Base-by-base conservation (phyloP, 2,888 invertebrate genomes). In the Agrochola lota region DNA sequence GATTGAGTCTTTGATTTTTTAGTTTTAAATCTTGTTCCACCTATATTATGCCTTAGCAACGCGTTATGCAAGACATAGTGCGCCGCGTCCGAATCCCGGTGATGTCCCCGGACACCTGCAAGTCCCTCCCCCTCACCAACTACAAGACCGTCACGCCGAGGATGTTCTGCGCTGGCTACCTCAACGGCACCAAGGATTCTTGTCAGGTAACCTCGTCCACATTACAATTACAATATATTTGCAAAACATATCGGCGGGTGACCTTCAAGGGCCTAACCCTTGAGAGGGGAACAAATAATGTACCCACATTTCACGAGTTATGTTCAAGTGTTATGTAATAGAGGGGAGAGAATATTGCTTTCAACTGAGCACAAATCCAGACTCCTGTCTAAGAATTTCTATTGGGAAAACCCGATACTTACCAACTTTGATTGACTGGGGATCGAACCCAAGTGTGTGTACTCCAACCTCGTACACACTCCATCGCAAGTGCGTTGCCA, bases 151-250 rank as follows among this genome's bases (percentile, higher is more conserved):
- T 96, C 59, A 95, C 95, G 0, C 85, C 92, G 0, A 92, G 96
- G 62, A 96, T 96, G 96, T 96, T 96, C 88, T 96, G 96, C 72
- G 96, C 95, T 0, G 96, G 96, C 0, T 89, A 85, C 30, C 8
- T 88, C 3, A 91, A 92, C 0, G 96, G 96, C 0, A 90, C 91
- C 2, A 95, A 93, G 80, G 96, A 96, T 76, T 93, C 96, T 60
- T 96, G 96, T 85, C 96, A 96, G 94, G 96, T 96, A 80, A 73
- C 17, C 1, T 30, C 30, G 30, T 55, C n/a, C 63, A 23, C 17
- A 43, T 55, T 23, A 23, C 4, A 55, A 43, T 55, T 23, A 23
- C 4, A 55, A 55, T 55, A 55, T 55, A 23, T 55, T 55, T 55
- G 55, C 23, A 57, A 57, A 57, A n/a, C n/a, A 57, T 57, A 1